phyloP scores from a whole-genome alignment of 2,888 invertebrate genomes.

The Cotesia congregata region DNA sequence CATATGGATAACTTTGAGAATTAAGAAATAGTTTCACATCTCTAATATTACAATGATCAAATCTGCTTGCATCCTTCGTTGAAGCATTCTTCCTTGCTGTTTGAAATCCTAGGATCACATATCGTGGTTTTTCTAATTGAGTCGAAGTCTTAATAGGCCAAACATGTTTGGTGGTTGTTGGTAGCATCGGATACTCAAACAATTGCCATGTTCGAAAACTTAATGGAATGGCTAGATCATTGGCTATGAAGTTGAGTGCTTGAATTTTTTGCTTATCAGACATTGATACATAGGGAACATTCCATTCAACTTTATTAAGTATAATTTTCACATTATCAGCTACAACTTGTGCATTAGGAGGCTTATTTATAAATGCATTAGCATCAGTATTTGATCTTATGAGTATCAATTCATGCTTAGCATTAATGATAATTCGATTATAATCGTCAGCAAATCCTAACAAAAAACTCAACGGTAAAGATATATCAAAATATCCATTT shows the following conservation, averaged over 20 bases:
- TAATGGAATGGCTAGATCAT: slow-evolving; percentile 36
- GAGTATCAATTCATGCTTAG: slow-evolving; percentile 45
- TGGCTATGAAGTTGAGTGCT: slow-evolving; percentile 16
- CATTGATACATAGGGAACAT: slow-evolving; percentile 35
- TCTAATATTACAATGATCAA: too few species aligned
- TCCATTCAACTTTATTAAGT: slow-evolving; percentile 31
- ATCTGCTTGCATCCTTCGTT: too few species aligned
- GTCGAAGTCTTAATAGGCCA: too few species aligned
- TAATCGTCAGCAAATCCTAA: slow-evolving; percentile 64
- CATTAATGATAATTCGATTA: slow-evolving; percentile 63
- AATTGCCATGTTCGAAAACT: slow-evolving; percentile 54
- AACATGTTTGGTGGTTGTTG: too few species aligned
- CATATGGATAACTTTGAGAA: too few species aligned
- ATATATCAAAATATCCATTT: slow-evolving; percentile 54
- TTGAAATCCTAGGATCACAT: too few species aligned
- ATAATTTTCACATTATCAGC: neutral
- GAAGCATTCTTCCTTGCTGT: too few species aligned
- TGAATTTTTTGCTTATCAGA: slow-evolving; percentile 32
- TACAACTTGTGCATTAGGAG: neutral
- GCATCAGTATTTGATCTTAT: slow-evolving; percentile 30
- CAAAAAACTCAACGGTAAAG: slow-evolving; percentile 56
- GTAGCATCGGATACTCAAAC: slow-evolving; percentile 66
- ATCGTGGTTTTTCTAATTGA: too few species aligned
- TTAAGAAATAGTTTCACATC: too few species aligned
- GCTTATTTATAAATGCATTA: slow-evolving; percentile 24